Conservation (phyloP, 2,888 invertebrate species). For the Horisme vitalbata region DNA sequence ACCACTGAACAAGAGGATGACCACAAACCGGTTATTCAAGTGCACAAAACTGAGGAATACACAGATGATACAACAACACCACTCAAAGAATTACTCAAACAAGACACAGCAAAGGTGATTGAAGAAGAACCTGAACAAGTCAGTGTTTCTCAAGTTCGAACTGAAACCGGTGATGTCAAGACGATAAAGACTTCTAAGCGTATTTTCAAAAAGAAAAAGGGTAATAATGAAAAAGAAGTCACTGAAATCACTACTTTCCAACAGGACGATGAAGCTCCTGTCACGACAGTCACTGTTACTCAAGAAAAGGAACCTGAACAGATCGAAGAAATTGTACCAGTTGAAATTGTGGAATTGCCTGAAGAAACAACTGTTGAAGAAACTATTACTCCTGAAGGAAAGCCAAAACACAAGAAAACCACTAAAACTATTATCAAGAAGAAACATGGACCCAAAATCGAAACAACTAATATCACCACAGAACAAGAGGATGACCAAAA, state of each 20-base stretch:
- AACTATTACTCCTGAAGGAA: slow-evolving; percentile 32
- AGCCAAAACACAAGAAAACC: slow-evolving; percentile 33
- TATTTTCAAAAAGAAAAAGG: no score
- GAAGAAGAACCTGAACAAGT: slow-evolving; percentile 59
- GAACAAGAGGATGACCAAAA: slow-evolving; percentile 50
- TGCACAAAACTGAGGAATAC: slow-evolving; percentile 43
- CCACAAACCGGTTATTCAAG: slow-evolving; percentile 18
- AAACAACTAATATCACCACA: slow-evolving; percentile 50
- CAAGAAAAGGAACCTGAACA: slow-evolving; percentile 8
- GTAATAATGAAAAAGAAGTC: slow-evolving; percentile 28
- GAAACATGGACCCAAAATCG: slow-evolving; percentile 48
- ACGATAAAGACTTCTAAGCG: no score
- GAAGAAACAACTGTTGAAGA: slow-evolving; percentile 40
- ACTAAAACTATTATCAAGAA: slow-evolving; percentile 43
- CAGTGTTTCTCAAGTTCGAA: slow-evolving; percentile 46
- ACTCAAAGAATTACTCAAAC: slow-evolving; percentile 20
- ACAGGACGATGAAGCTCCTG: slow-evolving; percentile 19
- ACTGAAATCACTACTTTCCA: slow-evolving; percentile 32
- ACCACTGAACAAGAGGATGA: slow-evolving; percentile 49
- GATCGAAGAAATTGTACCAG: slow-evolving; percentile 26
- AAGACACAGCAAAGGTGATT: slow-evolving; percentile 27
- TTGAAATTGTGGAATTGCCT: slow-evolving; percentile 44
- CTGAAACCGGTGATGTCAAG: slow-evolving; percentile 45
- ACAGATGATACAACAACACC: slow-evolving; percentile 33
- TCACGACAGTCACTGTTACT: slow-evolving; percentile 13